Percentiles rank a stretch among this genome's conserved stretches.
phyloP scores from a whole-genome alignment of 1,140 invertebrate species.

The Philopotamus ludificatus region DNA sequence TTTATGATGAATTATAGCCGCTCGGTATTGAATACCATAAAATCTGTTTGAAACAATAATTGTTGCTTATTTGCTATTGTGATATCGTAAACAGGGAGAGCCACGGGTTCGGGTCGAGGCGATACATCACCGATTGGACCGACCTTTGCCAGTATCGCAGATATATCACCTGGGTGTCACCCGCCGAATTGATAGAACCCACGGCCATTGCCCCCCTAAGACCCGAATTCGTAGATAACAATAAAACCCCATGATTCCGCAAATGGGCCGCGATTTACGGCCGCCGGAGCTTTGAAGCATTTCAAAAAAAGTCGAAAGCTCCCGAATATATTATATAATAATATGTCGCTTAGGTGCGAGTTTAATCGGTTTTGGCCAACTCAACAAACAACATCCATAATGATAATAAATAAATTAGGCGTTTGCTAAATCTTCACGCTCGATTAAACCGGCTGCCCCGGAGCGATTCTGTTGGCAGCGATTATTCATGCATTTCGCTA shows the following conservation, averaged over 20 bases:
- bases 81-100: not conserved
- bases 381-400: not conserved
- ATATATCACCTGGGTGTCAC: not conserved
- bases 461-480: not conserved
- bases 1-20: not conserved
- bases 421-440: not conserved
- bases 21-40: not conserved
- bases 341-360: not conserved
- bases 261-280: not conserved
- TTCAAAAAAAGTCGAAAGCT: not conserved
- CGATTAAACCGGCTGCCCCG: not conserved
- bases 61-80: not conserved
- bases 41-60: not conserved
- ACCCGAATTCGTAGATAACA: not conserved
- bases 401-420: not conserved
- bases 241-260: not conserved
- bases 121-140: not conserved
- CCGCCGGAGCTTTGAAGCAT: too few relatives aligned
- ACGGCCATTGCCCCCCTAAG: not conserved
- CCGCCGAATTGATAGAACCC: not conserved
- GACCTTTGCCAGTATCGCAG: not conserved
- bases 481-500: not conserved
- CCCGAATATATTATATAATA: not conserved
- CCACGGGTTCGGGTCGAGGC: not conserved
- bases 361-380: not conserved